A percentile compares a stretch with the other conserved stretches of the same genome.
phyloP scores from a whole-genome alignment of 2,113 vertebrate species.

The Zonotrichia leucophrys region DNA sequence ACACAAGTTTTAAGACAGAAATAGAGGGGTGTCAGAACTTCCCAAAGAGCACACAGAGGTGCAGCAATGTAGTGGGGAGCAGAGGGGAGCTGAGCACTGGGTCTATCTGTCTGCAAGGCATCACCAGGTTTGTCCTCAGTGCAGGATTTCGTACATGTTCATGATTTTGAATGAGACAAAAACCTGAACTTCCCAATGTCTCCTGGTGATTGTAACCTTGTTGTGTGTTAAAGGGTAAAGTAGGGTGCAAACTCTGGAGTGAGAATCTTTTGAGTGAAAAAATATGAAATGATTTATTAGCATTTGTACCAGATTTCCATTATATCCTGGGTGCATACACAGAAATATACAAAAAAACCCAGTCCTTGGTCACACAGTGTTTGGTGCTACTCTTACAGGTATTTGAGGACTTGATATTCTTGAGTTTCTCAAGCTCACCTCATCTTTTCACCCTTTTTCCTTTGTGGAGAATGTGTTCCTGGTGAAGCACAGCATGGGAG shows the following conservation, averaged over 20 bases:
- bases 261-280: neutral
- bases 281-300: neutral
- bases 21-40: neutral
- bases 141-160: neutral
- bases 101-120: accelerated
- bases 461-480: neutral
- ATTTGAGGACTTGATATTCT: neutral
- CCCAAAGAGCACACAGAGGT: neutral
- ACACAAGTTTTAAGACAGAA: neutral
- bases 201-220: neutral
- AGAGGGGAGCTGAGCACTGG: neutral
- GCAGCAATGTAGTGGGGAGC: neutral
- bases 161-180: neutral
- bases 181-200: neutral
- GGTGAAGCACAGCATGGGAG: neutral
- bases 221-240: neutral
- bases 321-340: neutral
- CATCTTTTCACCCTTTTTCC: neutral
- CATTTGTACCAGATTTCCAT: neutral
- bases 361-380: neutral
- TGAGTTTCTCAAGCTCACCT: neutral
- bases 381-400: neutral
- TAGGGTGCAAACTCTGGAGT: neutral
- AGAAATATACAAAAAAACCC: neutral
- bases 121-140: neutral